These are phyloP conservation scores for Anas platyrhynchos DNA, from an alignment of 2,113 vertebrate species.

Conservation along the genomic window DNA sequence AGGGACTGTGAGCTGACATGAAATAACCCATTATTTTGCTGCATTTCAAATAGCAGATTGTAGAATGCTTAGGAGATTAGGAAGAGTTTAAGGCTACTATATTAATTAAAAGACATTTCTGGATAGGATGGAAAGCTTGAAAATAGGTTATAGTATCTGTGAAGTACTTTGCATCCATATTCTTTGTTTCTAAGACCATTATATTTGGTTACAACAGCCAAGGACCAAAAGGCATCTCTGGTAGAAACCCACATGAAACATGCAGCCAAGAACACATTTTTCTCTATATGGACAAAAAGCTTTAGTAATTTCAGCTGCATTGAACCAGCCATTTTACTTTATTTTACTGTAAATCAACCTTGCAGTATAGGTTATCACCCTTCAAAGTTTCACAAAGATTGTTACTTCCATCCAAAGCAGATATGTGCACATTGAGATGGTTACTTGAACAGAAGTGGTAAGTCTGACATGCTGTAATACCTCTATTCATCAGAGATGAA, in stretches of 20 bases:
- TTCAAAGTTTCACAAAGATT: neutral
- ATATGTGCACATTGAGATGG: neutral
- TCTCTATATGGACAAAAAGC: neutral
- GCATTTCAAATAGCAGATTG: neutral
- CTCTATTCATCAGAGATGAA: neutral
- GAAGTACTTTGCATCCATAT: neutral
- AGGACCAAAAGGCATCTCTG: neutral
- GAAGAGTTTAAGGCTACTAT: neutral
- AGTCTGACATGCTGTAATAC: neutral
- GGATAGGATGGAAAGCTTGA: accelerated
- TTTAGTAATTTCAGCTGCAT: neutral
- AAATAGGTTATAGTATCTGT: neutral
- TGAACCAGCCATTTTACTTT: neutral
- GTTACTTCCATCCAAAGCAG: neutral
- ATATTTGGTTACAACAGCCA: neutral
- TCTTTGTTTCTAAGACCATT: neutral
- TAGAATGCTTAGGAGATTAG: neutral
- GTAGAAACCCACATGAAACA: accelerated
- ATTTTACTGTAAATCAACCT: neutral
- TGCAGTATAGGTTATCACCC: neutral
- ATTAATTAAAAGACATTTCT: neutral
- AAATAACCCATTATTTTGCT: neutral
- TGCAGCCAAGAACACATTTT: neutral
- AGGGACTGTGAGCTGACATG: neutral
- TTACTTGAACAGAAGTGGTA: neutral